Conservation (phyloP, 2,797 vertebrate genomes). For the Sarcoramphus papa region DNA sequence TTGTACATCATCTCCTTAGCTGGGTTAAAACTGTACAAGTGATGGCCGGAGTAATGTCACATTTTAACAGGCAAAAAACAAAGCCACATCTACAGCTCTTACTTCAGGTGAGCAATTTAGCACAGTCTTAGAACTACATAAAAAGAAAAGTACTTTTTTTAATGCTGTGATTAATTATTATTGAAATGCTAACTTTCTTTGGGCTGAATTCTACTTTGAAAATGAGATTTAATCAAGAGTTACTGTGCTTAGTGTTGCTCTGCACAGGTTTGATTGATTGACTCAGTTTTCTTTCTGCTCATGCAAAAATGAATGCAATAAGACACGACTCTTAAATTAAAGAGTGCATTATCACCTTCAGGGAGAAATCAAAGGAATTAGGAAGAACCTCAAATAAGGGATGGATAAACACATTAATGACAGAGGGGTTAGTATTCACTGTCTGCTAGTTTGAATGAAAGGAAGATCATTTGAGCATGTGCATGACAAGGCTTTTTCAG, state of each 20-base stretch:
- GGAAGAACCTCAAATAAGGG: background rate
- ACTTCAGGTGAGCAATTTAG: background rate
- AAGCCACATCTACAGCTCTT: background rate
- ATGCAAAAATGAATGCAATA: background rate
- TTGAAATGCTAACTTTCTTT: background rate
- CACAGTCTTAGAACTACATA: background rate
- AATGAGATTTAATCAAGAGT: background rate
- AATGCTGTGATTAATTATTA: background rate
- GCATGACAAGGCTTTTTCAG: background rate
- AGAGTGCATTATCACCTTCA: background rate
- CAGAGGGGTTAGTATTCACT: background rate
- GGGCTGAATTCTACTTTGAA: background rate
- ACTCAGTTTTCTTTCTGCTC: background rate
- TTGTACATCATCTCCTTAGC: background rate
- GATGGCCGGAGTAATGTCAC: fast-evolving
- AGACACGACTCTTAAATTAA: background rate
- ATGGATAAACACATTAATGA: background rate
- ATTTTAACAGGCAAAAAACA: background rate
- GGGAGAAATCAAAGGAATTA: background rate
- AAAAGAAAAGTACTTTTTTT: background rate
- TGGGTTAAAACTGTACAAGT: background rate
- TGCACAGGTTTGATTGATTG: background rate
- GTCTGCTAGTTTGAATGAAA: background rate
- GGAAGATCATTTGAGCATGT: background rate
- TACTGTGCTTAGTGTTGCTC: background rate